Base-by-base conservation (phyloP, 2,888 invertebrate genomes). In the Oeneis ivallda region DNA sequence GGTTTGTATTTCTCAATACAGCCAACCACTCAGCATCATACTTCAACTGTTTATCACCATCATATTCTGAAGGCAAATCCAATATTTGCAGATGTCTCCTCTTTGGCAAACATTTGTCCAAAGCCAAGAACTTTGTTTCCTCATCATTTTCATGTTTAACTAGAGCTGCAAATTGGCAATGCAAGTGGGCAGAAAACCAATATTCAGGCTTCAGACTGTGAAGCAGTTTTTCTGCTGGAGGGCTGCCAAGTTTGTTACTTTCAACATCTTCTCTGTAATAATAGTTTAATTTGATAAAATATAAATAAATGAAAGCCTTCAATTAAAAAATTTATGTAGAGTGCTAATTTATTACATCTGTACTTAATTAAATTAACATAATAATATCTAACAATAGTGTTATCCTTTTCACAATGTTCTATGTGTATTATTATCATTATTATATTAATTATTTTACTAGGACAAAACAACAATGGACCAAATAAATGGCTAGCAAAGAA, bases 131-230 rank as follows among this genome's bases (percentile, higher is more conserved):
- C 81, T 96, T 97, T 0, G 98, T 85, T 78, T 90, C 84, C 41
- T 71, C 79, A 13, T 87, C 87, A 66, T 93, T 84, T 34, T 93
- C 86, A 83, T 98, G 98, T 43, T 94, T 93, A 6, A 99, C 94
- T 2, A 97, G 74, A 0, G 99, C 99, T 11, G 96, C 95, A 92
- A 98, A 99, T 88, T 98, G 97, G 75, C 97, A 97, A 87, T 99
- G 99, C 71, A 99, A 92, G 93, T 99, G 99, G 39, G 98, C 99
- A 9, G 98, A 93, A 90, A 99, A 99, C 99, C 99, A 99, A 87
- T 96, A 97, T 0, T 93, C 91, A 9, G 99, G 99, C 81, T 96
- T 94, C 62, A 99, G 83, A 45, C 92, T 84, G 64, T 94, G 91
- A n/a, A 99, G 86, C 41, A 99, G 86, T 70, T 97, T 96, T 86